phyloP scores from a whole-genome alignment of 2,113 vertebrate genomes.

The Amphiprion ocellaris region DNA sequence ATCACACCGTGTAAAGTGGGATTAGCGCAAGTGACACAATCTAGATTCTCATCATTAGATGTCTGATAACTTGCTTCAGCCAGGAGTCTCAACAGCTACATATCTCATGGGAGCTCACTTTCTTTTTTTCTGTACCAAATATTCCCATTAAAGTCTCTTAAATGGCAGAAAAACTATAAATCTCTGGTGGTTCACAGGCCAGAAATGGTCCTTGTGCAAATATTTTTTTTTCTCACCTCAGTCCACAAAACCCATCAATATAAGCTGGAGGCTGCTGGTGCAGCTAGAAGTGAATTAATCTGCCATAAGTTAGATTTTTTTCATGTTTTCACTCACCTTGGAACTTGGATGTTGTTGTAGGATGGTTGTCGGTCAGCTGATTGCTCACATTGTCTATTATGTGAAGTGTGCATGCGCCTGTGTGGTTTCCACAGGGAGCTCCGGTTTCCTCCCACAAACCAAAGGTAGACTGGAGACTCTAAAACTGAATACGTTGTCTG shows the following conservation, averaged over 20 bases:
- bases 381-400: background rate
- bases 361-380: background rate
- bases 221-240: conserved; percentile 33
- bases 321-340: conserved; percentile 7
- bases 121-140: conserved; percentile 50
- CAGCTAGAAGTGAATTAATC: conserved; percentile 5
- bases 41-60: background rate
- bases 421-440: conserved; percentile 11
- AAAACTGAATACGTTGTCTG: conserved; percentile 28
- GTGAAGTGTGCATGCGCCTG: conserved; percentile 15
- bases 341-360: background rate
- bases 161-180: conserved; percentile 47
- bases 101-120: conserved; percentile 3
- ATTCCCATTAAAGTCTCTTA: conserved; percentile 41
- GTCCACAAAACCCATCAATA: conserved; percentile 52
- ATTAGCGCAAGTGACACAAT: too few species aligned
- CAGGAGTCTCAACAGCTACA: conserved; percentile 1
- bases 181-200: conserved; percentile 33
- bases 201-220: conserved; percentile 59
- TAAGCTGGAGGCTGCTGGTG: conserved; percentile 27
- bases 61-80: background rate
- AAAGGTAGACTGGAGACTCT: conserved; percentile 4
- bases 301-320: background rate
- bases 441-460: conserved; percentile 47
- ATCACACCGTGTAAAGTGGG: too few species aligned